Evolutionary conservation across 1,140 invertebrate genomes (phyloP), one percentile per base, ranked within the genome.

Genomic region (Conus ventricosus): DNA sequence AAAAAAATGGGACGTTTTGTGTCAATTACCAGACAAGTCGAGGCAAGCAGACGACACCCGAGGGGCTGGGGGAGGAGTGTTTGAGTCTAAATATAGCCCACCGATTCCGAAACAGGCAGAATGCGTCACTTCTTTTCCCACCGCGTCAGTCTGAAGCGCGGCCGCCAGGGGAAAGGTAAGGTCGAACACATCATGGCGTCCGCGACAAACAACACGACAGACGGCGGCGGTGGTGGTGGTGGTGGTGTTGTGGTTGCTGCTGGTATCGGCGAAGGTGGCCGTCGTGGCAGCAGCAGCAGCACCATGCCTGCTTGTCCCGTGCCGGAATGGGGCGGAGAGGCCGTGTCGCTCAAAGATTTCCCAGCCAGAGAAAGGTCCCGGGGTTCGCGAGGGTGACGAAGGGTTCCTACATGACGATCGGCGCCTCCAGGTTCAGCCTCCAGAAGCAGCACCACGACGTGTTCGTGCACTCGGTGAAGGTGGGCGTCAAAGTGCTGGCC

Each of bases 321-420:
- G 13, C 94, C 94, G 57, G 96, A 97, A 92, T 99, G 98, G 97
- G 96, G 97, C 83, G 97, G 98, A 91, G 97, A 97, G 91, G 96
- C 96, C 11, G 96, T 96, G 89, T 97, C 97, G 92, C 96, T 98
- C 27, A 96, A 97, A 90, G 97, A 98, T 92, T 97, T 97, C 94
- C 97, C 57, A 96, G 96, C 91, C 98, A 97, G 92, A 96, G 97
- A 90, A 96, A 97, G 80, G 95, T 98, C 39, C 84, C 98, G 11
- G 97, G 97, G 90, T 97, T 99, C 89, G 97, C 97, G 87, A 98
- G 98, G 95, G 97, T 99, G 91, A 97, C 97, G 88, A 98, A 98
- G 95, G 98, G 98, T 86, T 98, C 98, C 94, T 99, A 98, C 95
- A 97, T 97, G 87, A 97, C 97, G 53, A 96, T 99, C 20, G 98